Conservation (phyloP, 2,888 invertebrate species). For the Fragum whitleyi region DNA sequence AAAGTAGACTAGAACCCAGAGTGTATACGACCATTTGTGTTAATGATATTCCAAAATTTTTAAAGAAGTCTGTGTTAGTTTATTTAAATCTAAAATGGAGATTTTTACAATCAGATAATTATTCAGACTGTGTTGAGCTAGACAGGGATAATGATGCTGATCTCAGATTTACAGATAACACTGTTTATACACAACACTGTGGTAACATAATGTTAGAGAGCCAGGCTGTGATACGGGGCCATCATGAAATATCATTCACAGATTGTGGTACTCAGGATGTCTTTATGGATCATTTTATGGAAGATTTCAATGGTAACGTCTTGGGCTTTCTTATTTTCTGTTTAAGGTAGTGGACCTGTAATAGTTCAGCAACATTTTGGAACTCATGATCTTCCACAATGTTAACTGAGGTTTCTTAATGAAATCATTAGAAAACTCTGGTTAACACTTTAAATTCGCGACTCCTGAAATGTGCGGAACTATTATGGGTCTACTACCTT, state of each 20-base stretch:
- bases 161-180: not conserved
- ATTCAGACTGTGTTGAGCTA: not conserved
- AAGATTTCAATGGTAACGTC: conserved; percentile 48
- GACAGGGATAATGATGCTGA: not conserved
- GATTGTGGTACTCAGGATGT: not conserved
- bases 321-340: not conserved
- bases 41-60: not conserved
- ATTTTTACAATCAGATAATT: not conserved
- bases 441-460: too few relatives aligned
- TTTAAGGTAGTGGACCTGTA: too few relatives aligned
- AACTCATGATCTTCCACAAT: too few relatives aligned
- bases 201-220: conserved; percentile 34
- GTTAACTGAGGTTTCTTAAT: too few relatives aligned
- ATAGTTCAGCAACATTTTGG: too few relatives aligned
- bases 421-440: too few relatives aligned
- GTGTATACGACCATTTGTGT: conserved; percentile 10
- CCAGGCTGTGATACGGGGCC: conserved; percentile 30
- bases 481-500: too few relatives aligned
- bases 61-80: not conserved
- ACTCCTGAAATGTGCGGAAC: too few relatives aligned
- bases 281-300: conserved; percentile 28
- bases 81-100: conserved; percentile 11
- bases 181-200: conserved; percentile 30
- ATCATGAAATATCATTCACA: conserved; percentile 35
- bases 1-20: not conserved